Evolutionary conservation across 2,113 vertebrate genomes (phyloP).

Genomic region (Percopsis transmontana): DNA sequence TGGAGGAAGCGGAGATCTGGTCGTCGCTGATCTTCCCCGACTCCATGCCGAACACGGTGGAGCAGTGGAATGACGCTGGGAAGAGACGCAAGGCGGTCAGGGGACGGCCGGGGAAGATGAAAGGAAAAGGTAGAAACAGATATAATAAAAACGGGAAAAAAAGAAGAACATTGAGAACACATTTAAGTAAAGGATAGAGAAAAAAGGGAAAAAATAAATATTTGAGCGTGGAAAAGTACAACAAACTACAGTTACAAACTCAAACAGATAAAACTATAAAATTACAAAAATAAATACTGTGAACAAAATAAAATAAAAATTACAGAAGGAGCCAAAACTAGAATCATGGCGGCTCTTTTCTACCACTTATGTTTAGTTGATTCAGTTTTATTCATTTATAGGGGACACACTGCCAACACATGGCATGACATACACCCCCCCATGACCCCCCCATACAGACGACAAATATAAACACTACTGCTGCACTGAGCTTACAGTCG

Average conservation of each 20-base stretch:
- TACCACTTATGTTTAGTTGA: no score
- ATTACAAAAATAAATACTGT: no score
- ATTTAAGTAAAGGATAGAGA: neutral
- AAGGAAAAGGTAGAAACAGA: neutral
- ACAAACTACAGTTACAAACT: no score
- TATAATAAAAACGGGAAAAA: neutral
- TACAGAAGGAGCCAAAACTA: no score
- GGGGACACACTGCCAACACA: neutral
- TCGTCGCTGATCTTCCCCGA: slow-evolving; percentile 93
- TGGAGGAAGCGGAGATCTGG: slow-evolving; percentile 90
- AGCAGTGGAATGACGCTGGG: slow-evolving; percentile 89
- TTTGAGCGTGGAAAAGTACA: no score
- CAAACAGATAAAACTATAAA: no score
- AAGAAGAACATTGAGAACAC: neutral
- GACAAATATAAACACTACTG: neutral
- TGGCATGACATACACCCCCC: neutral
- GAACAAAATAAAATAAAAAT: no score
- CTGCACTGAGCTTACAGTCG: slow-evolving; percentile 85
- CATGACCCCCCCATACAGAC: neutral
- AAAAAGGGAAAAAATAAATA: no score
- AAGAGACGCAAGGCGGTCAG: neutral
- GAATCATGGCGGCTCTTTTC: no score
- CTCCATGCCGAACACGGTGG: slow-evolving; percentile 90
- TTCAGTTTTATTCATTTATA: no score
- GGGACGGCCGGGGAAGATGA: neutral